phyloP scores from a whole-genome alignment of 2,113 vertebrate genomes.

The Gymnobelideus leadbeateri region DNA sequence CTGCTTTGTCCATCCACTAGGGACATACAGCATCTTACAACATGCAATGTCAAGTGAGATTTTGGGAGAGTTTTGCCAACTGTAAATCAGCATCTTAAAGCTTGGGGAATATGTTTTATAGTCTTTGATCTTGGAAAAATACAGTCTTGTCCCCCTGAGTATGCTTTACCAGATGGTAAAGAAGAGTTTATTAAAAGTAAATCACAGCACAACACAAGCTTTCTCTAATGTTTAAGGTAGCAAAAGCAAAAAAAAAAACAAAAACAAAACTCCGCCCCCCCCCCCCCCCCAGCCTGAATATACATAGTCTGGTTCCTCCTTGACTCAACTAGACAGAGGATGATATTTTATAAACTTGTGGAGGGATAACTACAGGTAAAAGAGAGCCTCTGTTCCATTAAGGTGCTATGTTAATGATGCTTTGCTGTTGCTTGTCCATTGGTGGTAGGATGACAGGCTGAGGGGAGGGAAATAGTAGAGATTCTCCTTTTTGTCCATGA shows the following conservation, averaged over 20 bases:
- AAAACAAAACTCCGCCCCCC: too few species aligned
- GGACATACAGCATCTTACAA: conserved; percentile 45
- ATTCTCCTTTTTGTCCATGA: not conserved
- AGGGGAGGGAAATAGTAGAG: not conserved
- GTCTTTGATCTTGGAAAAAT: conserved; percentile 63
- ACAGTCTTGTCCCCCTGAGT: conserved; percentile 50
- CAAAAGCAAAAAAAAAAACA: conserved; percentile 56
- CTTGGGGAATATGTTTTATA: conserved; percentile 63
- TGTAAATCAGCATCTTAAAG: conserved; percentile 71
- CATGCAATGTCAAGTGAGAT: conserved; percentile 51
- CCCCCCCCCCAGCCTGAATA: not conserved
- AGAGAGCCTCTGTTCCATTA: not conserved
- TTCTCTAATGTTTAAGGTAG: conserved; percentile 69
- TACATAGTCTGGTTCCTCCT: not conserved
- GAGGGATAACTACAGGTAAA: not conserved
- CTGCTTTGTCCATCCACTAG: not conserved
- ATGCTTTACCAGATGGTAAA: conserved; percentile 56
- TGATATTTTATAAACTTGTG: not conserved
- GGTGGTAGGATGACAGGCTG: not conserved
- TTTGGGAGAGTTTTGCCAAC: conserved; percentile 55
- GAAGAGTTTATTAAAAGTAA: conserved; percentile 70
- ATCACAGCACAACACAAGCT: conserved; percentile 38
- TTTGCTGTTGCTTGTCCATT: not conserved
- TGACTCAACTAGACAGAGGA: not conserved
- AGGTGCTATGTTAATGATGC: not conserved